Percentiles rank a stretch among this genome's conserved stretches.
These are phyloP conservation scores for Crocuta crocuta DNA, from an alignment of 2,113 vertebrate species.

Conservation along the genomic window DNA sequence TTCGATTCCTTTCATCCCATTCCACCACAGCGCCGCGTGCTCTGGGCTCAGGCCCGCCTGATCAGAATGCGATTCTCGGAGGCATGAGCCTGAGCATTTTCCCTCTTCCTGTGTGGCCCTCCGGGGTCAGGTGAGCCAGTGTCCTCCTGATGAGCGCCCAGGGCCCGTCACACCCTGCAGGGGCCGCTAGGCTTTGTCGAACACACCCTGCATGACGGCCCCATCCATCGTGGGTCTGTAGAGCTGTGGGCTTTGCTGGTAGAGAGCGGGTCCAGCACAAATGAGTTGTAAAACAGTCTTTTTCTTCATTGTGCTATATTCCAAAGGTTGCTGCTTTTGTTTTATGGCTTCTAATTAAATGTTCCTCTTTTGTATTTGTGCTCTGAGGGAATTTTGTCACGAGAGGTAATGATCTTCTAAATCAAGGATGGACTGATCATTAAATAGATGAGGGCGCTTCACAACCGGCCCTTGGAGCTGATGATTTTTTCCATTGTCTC, in stretches of 20 bases:
- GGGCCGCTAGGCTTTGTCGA: not conserved
- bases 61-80: not conserved
- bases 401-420: slow-evolving; percentile 28
- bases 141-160: not conserved
- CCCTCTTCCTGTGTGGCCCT: not conserved
- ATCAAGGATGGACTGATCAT: not conserved
- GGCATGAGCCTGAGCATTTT: not conserved
- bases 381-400: slow-evolving; percentile 16
- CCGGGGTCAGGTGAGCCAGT: not conserved
- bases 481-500: not conserved
- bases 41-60: not conserved
- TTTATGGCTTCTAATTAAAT: slow-evolving; percentile 44
- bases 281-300: not conserved
- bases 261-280: not conserved
- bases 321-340: not conserved
- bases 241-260: not conserved
- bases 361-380: not conserved
- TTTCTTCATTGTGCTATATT: not conserved
- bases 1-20: not conserved
- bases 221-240: not conserved
- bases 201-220: not conserved
- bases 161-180: not conserved
- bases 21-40: fast-evolving
- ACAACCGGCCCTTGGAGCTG: not conserved
- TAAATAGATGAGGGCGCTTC: not conserved